phyloP scores from a whole-genome alignment of 2,113 vertebrate species.

The Psammodynastes pulverulentus region DNA sequence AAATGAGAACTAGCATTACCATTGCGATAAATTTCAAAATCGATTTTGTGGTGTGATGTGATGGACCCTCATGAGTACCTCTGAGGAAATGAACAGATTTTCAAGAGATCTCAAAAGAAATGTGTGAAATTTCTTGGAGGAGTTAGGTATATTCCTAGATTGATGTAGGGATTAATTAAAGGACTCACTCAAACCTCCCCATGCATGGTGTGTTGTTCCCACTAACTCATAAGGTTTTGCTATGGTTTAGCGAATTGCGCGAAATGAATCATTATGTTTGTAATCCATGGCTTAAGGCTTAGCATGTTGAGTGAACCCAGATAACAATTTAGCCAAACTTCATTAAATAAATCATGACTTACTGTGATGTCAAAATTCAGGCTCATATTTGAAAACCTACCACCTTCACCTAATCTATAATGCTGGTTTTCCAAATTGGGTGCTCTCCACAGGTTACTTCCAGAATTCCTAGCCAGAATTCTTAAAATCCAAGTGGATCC shows the following conservation, averaged over 20 bases:
- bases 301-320: background rate
- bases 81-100: background rate
- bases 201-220: background rate
- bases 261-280: background rate
- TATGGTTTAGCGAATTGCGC: background rate
- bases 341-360: background rate
- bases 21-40: background rate
- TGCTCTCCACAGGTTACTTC: background rate
- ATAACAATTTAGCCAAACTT: background rate
- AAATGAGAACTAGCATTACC: background rate
- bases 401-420: background rate
- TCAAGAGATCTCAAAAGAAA: background rate
- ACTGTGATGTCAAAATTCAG: background rate
- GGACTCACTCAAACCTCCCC: background rate
- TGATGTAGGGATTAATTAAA: background rate
- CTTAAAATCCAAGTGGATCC: background rate
- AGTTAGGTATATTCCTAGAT: background rate
- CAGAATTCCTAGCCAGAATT: background rate
- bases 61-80: background rate
- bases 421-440: background rate
- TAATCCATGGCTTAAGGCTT: background rate
- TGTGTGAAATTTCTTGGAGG: background rate
- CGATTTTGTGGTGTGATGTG: background rate
- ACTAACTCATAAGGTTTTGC: background rate
- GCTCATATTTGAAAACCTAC: background rate